A percentile compares a stretch with the other conserved stretches of the same genome.
phyloP scores from a whole-genome alignment of 2,888 invertebrate species.

The Acrobasis suavella region DNA sequence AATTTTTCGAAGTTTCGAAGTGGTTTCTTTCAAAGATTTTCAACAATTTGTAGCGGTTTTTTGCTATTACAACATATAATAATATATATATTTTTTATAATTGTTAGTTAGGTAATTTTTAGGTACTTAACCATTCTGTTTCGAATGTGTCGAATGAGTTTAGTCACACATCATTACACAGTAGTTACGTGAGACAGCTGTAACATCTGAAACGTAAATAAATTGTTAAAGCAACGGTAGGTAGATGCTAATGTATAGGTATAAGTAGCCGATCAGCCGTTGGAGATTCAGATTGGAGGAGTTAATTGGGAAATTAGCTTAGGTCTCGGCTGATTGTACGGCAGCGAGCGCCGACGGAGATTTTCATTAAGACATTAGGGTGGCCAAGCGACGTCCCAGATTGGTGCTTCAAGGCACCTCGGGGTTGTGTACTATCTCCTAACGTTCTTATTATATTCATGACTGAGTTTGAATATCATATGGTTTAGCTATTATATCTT shows the following conservation, averaged over 20 bases:
- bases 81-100: no score
- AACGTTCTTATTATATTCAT: neutral
- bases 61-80: slow-evolving; percentile 3
- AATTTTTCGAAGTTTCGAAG: neutral
- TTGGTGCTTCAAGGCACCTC: neutral
- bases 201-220: neutral
- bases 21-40: slow-evolving; percentile 18
- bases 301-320: slow-evolving; percentile 65
- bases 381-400: slow-evolving; percentile 28
- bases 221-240: neutral
- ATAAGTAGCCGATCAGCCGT: slow-evolving; percentile 32
- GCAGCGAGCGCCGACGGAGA: slow-evolving; percentile 40
- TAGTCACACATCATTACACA: neutral
- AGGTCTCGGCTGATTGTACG: slow-evolving; percentile 44
- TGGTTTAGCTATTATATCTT: no score
- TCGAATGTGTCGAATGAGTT: neutral
- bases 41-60: neutral
- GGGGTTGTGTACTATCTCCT: neutral
- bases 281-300: slow-evolving; percentile 50
- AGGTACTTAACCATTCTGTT: no score
- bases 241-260: neutral
- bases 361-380: slow-evolving; percentile 56
- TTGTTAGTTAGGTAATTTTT: no score
- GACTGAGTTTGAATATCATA: no score
- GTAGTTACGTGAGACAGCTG: neutral